Evolutionary conservation across 2,113 vertebrate species (phyloP), one percentile per base, ranked within the genome.

Genomic region (Elgaria multicarinata): DNA sequence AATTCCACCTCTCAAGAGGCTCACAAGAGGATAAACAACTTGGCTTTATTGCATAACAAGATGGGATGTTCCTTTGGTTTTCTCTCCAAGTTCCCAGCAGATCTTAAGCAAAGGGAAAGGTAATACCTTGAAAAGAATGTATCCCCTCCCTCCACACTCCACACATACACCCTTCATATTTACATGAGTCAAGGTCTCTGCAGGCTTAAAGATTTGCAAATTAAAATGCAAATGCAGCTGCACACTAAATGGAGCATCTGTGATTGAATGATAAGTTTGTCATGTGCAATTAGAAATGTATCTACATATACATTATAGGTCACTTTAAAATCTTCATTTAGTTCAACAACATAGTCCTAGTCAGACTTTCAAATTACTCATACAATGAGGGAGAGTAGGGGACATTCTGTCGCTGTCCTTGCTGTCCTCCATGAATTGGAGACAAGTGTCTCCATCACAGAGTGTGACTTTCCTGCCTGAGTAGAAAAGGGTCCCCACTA

Each of bases 1-100:
- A 71, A 92, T 94, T 94, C 78, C 33, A 83, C 53, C 62, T 89
- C 90, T 92, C 69, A 92, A 88, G 71, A 1, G 58, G 53, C 92
- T 90, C 89, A 62, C 58, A 90, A 81, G 87, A 90, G 79, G 86
- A 95, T 72, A 92, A 94, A 92, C 72, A 44, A 88, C 93, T 94
- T 91, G 89, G 85, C 71, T 94, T 95, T 93, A 92, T 94, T 95
- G 88, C 82, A 90, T 89, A 94, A 94, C 66, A 7, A 91, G 80
- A 94, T 93, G 85, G 90, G 93, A 87, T 50, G 85, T 78, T 89
- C 80, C 67, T 81, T 87, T 62, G 90, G n/a, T 86, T 84, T 93
- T 90, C 87, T 81, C 71, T 89, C 76, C 92, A 3, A 0, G 86
- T 92, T 91, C 82, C 80, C 36, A 88, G 36, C n/a, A 31, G 71